Evolutionary conservation across 1,140 invertebrate species (phyloP), one percentile per base, ranked within the genome.

Genomic region (Olivierus martensii): DNA sequence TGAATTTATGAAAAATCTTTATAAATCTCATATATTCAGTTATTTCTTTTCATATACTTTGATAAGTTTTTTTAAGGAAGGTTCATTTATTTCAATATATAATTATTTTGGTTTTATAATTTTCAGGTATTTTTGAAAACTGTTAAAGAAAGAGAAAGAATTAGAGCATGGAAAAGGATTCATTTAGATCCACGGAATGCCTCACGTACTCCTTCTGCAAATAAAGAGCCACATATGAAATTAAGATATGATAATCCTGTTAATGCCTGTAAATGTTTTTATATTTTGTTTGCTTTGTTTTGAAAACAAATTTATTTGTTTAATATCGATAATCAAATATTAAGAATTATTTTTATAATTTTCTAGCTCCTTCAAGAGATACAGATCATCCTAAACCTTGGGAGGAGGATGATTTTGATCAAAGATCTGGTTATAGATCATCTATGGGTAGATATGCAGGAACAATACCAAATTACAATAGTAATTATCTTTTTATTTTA

Each of bases 181-280:
- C 83, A 92, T 70, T 73, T 98, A 49, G 95, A 99, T 75, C 95
- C 95, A 37, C 79, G 94, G 62, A 99, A 96, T 69, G 89, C 94
- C 0, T 97, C 93, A 53, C 78, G 95, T 67, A 95, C 90, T 37
- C 92, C 94, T 43, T 90, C 87, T 22, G 94, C 93, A 50, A 81
- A 82, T 56, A 67, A 88, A 65, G 94, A 99, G 73, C 89, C 92
- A 45, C 72, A 79, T 22, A 81, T 87, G 61, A 79, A 85, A 59
- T 77, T 97, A 56, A 78, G 95, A 59, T 99, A 96, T 71, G 91
- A 95, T 66, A 95, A 90, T 60, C 94, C 95, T 3, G 82, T 97
- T 65, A 95, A 95, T 73, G 95, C 95, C 37, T 88, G 84, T 86
- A 73, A 76, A 81, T 44, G n/a, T 1, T 47, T 53, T 46, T 39